Evolutionary conservation across 2,797 vertebrate genomes (phyloP), one percentile per base, ranked within the genome.

Genomic region (Micromesistius poutassou): DNA sequence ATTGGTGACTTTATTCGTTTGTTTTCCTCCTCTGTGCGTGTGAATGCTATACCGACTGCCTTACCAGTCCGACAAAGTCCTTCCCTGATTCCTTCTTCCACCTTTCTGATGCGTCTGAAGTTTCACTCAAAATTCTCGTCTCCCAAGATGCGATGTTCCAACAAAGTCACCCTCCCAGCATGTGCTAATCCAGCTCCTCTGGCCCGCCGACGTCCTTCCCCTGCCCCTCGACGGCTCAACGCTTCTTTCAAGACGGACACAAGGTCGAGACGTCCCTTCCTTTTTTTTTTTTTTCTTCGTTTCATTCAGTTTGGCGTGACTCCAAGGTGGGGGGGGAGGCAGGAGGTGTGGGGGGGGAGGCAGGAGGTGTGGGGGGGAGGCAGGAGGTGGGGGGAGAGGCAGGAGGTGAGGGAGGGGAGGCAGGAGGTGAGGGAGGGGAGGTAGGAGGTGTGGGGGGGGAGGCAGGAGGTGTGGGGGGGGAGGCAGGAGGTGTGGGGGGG

Each of bases 271-370:
- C 75, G 83, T 81, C 87, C 84, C 78, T 77, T 85, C 85, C 87
- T 84, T 74, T 82, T 86, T 91, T 87, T 91, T 86, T 83, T 91
- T 87, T 91, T 86, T 83, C 74, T 82, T 85, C 90, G 87, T 91
- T 87, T 83, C 82, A 8, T 68, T 76, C 33, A 83, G 81, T 83
- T 84, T 88, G 89, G 88, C 87, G 72, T 79, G 38, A n/a, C n/a
- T 88, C 89, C 86, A 90, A 19, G 50, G 16, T 5, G 50, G 50
- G n/a, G n/a, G n/a, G 42, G 42, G 10, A 12, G 10, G 38, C 6
- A 40, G 38, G 38, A 40, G 38, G 38, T 1, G 38, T 4, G 77
- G 80, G 81, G 25, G 36, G 38, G 12, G 25, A 74, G 30, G 25
- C 75, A 81, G 81, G 66, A 77, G 38, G 73, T 2, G n/a, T n/a